phyloP scores from a whole-genome alignment of 2,888 invertebrate genomes.

The Abrostola tripartita region DNA sequence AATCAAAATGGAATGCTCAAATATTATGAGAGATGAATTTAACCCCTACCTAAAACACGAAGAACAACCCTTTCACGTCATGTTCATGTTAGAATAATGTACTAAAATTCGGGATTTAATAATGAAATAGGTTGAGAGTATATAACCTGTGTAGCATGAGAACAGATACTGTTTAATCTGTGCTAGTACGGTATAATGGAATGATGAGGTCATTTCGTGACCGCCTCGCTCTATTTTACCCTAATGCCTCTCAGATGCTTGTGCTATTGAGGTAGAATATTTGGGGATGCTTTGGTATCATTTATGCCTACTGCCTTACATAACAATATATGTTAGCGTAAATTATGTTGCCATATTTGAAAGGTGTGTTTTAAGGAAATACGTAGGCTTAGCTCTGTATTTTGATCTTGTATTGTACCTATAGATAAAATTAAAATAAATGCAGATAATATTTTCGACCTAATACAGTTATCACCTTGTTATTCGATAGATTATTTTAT shows the following conservation, averaged over 20 bases:
- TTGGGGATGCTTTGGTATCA: constrained; percentile 2
- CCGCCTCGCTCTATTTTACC: constrained; percentile 33
- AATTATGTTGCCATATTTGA: neutral
- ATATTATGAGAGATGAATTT: constrained; percentile 17
- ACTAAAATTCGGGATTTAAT: constrained; percentile 16
- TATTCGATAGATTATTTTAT: no score
- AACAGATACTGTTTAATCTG: constrained; percentile 32
- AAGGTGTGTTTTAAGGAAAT: no score
- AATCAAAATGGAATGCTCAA: neutral
- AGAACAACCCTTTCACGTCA: constrained; percentile 13
- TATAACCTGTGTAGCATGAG: neutral
- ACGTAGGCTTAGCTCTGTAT: no score
- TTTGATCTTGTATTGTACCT: no score
- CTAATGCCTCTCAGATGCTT: constrained; percentile 30
- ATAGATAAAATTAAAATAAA: no score
- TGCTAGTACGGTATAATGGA: constrained; percentile 39
- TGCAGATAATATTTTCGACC: no score
- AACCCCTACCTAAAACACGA: constrained; percentile 11
- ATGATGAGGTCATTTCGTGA: constrained; percentile 38
- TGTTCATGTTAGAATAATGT: constrained; percentile 33
- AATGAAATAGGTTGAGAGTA: constrained; percentile 7
- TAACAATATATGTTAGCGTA: neutral
- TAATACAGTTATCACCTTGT: no score
- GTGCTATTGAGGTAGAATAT: constrained; percentile 11
- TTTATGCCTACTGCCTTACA: neutral